Evolutionary conservation across 2,888 invertebrate genomes (phyloP), one percentile per base, ranked within the genome.

Genomic region (Abrostola triplasia): DNA sequence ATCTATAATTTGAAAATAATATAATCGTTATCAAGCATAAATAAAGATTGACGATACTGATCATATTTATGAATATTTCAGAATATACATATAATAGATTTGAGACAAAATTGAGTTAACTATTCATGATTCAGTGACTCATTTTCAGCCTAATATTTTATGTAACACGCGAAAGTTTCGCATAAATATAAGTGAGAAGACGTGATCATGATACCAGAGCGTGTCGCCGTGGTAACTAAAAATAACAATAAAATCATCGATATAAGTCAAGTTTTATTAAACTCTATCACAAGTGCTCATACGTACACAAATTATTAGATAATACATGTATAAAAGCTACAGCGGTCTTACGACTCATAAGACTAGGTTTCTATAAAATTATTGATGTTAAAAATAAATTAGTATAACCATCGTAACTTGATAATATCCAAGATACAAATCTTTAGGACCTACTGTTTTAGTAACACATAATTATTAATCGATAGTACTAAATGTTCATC

Each of bases 221-320:
- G 47, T 65, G 51, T 58, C 51, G 56, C 49, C 44, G 49, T 52
- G n/a, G 57, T 11, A 54, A 57, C 8, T 59, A 13, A 42, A 10
- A 61, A 59, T 49, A 68, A 64, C 57, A 68, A 64, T 42, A 73
- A 65, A 59, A 65, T 63, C 44, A 59, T 60, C 42, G 49, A 55
- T 37, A 56, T 51, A 37, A 37, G 38, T 24, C 24, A n/a, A 52
- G 5, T 48, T 53, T 60, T 54, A 60, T 60, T 67, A 73, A 47
- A 72, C 68, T 73, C 73, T 72, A 72, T 67, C 59, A 72, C 73
- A 72, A 64, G 68, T 68, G 57, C 52, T 73, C 63, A 44, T 38
- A 47, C 5, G 24, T 2, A 5, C 24, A 47, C 44, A 47, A 42
- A 11, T 11, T 12, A 24, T 47, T 13, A 9, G 24, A 24, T 4